Base-by-base conservation (phyloP, 2,888 invertebrate species). In the Philonicus albiceps region DNA sequence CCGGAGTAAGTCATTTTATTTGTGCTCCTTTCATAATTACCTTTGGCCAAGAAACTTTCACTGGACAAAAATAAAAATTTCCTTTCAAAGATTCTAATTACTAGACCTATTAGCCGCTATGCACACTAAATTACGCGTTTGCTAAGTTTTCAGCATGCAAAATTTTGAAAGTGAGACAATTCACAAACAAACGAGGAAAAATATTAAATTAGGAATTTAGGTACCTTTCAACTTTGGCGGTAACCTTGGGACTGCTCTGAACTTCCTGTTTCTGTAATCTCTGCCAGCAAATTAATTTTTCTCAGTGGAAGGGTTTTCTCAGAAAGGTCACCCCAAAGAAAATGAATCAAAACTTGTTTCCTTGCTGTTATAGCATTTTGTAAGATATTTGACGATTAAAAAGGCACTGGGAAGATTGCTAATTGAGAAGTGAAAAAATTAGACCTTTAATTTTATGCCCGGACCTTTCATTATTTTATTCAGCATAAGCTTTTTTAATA, bases 1-100 rank as follows among this genome's bases (percentile, higher is more conserved):
- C 40, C 34, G 1, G 43, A 84, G 73, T 84, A 73, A 84, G 84
- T 43, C 73, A 72, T 83, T 83, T 55, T 19, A 72, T 37, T n/a
- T 8, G 34, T 19, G 73, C 3, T 84, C 40, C n/a, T 72, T 84
- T 40, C 22, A 72, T 73, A 84, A 84, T 84, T 84, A 84, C 73
- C 73, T 84, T 73, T 43, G 73, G 49, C 72, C 37, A 31, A 73
- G 49, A 72, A 72, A 72, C 16, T 49, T 64, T 43, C 73, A 4
- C 40, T n/a, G 22, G 40, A 8, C 72, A 72, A n/a, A n/a, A n/a
- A n/a, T n/a, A n/a, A 84, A 84, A 40, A 83, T 37, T 72, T 72
- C 34, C 19, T 19, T 13, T 49, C 83, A 64, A 40, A 72, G 72
- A 22, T 31, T 83, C 19, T 83, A 83, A 83, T 83, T 84, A 84